Evolutionary conservation across 2,888 invertebrate species (phyloP), one percentile per base, ranked within the genome.

Genomic region (Troides aeacus): DNA sequence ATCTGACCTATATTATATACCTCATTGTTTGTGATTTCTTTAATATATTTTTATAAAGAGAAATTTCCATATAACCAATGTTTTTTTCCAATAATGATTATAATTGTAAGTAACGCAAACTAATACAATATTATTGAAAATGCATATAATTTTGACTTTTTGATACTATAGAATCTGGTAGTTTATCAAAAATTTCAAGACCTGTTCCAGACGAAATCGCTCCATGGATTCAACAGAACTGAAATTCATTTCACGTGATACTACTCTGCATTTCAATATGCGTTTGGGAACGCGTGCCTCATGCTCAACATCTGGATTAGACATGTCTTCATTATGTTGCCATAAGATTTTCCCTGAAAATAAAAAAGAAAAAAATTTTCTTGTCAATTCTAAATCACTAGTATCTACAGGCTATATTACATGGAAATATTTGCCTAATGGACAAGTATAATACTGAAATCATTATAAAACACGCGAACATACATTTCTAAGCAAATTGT

Each of bases 321-420:
- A 97, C 95, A 99, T 93, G 86, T 99, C 99, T 84, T 99, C 98
- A 83, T 96, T 97, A 75, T 98, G 98, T 86, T 99, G 99, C 99
- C 99, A 99, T 46, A 99, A 94, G 72, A 99, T 95, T 87, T 97
- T 97, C 21, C 99, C 99, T 93, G 77, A 2, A 82, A 82, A 64
- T n/a, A 58, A 2, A 23, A 23, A 12, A 23, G 12, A 1, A 46
- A 15, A 46, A 46, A 3, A 12, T 12, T 46, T 46, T 15, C 46
- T 15, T 3, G 12, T 46, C 4, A 15, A 46, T 46, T 46, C 46
- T 46, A 46, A 46, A 15, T 15, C 15, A 46, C 1, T 4, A 46
- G 46, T 46, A n/a, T 15, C 17, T 15, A 50, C 50, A 18, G 5
- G 15, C 5, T 6, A 18, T 53, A 53, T 53, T 53, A 15, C n/a